Conservation (phyloP, 2,113 vertebrate species). For the Nothocercus julius region DNA sequence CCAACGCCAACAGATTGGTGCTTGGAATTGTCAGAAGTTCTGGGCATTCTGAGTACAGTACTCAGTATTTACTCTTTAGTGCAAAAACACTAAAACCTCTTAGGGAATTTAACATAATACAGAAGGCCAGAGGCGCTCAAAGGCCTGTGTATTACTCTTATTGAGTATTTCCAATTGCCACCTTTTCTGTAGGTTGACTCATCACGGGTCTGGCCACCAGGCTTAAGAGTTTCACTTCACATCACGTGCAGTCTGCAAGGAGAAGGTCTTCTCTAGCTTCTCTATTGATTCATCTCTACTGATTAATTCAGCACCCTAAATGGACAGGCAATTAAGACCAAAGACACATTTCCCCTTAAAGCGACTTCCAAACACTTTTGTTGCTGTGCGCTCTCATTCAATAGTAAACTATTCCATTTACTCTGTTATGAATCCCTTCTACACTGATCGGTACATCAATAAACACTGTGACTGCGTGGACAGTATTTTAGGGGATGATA, state of each 20-base stretch:
- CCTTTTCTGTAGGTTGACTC: background rate
- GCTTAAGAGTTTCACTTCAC: constrained; percentile 11
- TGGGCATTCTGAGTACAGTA: background rate
- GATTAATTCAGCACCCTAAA: background rate
- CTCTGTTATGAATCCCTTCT: background rate
- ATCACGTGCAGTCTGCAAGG: background rate
- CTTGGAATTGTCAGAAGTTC: background rate
- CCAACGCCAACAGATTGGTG: background rate
- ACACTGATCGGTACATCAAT: background rate
- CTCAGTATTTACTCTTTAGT: background rate
- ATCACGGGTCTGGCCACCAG: background rate
- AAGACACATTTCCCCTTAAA: constrained; percentile 11
- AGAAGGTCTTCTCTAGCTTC: constrained; percentile 4
- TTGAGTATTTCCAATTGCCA: constrained; percentile 23
- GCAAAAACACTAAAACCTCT: constrained; percentile 16
- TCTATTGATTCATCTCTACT: background rate
- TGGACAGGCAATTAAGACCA: background rate
- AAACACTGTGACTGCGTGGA: background rate
- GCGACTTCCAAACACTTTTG: background rate
- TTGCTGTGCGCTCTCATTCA: background rate
- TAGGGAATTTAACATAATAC: constrained; percentile 20
- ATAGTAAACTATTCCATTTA: constrained; percentile 1
- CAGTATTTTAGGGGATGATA: constrained; percentile 21
- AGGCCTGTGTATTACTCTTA: background rate
- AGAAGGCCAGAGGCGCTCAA: background rate